Evolutionary conservation across 92 coral and sea anemone species (phyloP).

Genomic region (Micromussa lordhowensis): DNA sequence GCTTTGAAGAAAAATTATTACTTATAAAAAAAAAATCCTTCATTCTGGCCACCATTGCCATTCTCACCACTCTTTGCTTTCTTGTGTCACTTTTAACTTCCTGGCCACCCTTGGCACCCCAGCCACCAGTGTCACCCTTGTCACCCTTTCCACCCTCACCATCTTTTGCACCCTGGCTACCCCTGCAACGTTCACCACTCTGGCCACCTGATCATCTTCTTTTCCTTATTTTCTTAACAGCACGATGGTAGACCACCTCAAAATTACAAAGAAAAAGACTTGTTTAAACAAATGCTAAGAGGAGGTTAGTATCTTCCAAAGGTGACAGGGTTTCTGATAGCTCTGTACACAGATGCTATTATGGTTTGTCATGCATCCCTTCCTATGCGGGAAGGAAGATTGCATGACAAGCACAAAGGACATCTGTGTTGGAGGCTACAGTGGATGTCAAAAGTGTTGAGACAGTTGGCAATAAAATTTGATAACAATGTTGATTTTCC

Average conservation of each 20-base stretch:
- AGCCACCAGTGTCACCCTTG: background rate
- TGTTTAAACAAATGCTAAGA: conserved; percentile 83
- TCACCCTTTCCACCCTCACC: background rate
- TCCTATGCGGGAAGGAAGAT: no score
- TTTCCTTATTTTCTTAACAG: conserved; percentile 42
- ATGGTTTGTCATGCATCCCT: no score
- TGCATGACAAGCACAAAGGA: no score
- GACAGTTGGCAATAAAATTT: no score
- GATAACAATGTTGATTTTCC: no score
- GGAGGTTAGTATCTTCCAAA: conserved; percentile 65
- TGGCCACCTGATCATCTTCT: no score
- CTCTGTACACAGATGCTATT: no score
- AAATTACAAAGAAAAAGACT: conserved; percentile 92
- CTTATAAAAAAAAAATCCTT: no score
- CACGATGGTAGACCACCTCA: conserved; percentile 80
- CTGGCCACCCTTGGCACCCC: background rate
- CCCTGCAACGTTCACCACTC: background rate
- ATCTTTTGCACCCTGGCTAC: background rate
- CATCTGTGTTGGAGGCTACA: no score
- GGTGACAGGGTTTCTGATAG: background rate
- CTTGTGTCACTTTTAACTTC: background rate
- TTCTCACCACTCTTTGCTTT: background rate
- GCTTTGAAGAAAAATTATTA: no score
- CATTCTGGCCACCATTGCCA: no score
- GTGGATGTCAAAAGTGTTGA: no score